Evolutionary conservation across 2,888 invertebrate genomes (phyloP), one percentile per base, ranked within the genome.

Genomic region (Orthosia incerta): DNA sequence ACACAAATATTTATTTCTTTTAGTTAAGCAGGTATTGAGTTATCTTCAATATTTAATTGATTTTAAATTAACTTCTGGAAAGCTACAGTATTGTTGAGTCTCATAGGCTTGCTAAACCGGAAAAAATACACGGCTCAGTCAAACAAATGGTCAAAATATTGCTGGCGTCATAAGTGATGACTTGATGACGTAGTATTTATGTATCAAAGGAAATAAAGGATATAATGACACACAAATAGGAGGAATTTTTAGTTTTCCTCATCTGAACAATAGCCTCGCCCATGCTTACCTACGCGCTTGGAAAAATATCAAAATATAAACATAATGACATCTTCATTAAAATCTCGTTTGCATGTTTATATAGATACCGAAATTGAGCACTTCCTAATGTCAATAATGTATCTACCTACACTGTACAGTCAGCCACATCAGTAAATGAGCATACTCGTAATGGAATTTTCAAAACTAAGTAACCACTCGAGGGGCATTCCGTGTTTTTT

Each of bases 301-400:
- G 55, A 59, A 66, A 80, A 63, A 59, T 62, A 64, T 62, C 31
- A 65, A 65, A 57, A 64, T 9, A 57, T 56, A 51, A 71, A 48
- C n/a, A 13, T 83, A 79, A 74, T 60, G 59, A 73, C 55, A 39
- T 79, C 62, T 46, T 64, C 80, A 83, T 80, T 80, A 83, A 53
- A 80, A 83, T 60, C 80, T 63, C 83, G 53, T 80, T 80, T 83
- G 69, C 59, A 74, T 63, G 74, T 78, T 73, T 82, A 13, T 53
- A 56, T 56, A 13, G 57, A 56, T 60, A 79, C 16, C 26, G 20
- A 79, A 80, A 83, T 83, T 83, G 83, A 39, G 60, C 15, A 66
- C 69, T 83, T 79, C 79, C 83, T 66, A 60, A 53, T 46, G 45
- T 7, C 50, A 59, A 13, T 66, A 67, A 13, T 51, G 31, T 59